Evolutionary conservation across 1,140 invertebrate species (phyloP).

Genomic region (Scaptodrosophila lebanonensis): DNA sequence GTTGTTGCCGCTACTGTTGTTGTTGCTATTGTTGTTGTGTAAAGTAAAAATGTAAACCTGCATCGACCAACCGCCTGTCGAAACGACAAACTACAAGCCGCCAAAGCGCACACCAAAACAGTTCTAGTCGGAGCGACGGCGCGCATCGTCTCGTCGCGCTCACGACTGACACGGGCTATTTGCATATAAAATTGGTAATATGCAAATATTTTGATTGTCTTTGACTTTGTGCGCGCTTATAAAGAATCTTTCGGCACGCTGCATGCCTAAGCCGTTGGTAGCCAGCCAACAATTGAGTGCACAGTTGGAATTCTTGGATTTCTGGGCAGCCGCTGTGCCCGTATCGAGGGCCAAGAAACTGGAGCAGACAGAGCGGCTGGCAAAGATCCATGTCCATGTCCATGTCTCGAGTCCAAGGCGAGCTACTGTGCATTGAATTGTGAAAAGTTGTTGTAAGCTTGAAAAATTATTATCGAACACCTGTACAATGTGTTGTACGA

Average conservation of each 20-base stretch:
- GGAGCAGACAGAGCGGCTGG: slow-evolving; percentile 38
- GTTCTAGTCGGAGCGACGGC: slow-evolving; percentile 49
- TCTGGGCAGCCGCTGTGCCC: slow-evolving; percentile 45
- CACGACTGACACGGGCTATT: slow-evolving; percentile 70
- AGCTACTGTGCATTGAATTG: slow-evolving; percentile 9
- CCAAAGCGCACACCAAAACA: slow-evolving; percentile 65
- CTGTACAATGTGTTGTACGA: slow-evolving; percentile 43
- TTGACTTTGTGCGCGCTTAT: slow-evolving; percentile 75
- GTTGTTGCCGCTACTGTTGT: not conserved
- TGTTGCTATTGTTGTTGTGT: slow-evolving; percentile 20
- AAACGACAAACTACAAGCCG: slow-evolving; percentile 47
- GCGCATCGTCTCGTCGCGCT: slow-evolving; percentile 35
- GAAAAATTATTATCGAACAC: slow-evolving; percentile 72
- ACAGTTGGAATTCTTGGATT: slow-evolving; percentile 46
- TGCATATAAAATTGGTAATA: slow-evolving; percentile 75
- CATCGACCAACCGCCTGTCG: too few relatives aligned
- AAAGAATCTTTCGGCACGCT: slow-evolving; percentile 72
- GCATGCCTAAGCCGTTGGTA: slow-evolving; percentile 9
- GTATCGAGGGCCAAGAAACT: slow-evolving; percentile 44
- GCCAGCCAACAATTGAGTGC: slow-evolving; percentile 6
- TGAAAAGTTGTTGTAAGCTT: slow-evolving; percentile 51
- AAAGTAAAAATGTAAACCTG: slow-evolving; percentile 64
- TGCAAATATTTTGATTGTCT: slow-evolving; percentile 76
- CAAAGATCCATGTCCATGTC: not conserved
- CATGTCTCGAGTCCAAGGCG: not conserved